phyloP scores from a whole-genome alignment of 2,888 invertebrate species.

The Sinhomidia bicolor region DNA sequence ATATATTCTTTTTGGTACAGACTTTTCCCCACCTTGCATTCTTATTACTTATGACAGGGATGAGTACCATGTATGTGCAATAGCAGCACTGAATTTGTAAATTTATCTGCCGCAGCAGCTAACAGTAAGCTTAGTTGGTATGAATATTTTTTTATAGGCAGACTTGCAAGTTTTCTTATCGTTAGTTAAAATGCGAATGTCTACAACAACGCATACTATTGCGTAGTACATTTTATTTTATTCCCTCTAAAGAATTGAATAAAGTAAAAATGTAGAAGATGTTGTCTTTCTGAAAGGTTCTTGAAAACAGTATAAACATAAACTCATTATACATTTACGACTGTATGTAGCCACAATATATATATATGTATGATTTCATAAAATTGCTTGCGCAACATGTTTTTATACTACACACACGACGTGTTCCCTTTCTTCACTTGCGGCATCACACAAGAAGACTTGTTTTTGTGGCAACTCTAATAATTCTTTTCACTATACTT shows the following conservation, averaged over 20 bases:
- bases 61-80: background rate
- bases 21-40: slow-evolving; percentile 7
- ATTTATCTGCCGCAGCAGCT: background rate
- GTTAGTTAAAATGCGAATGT: background rate
- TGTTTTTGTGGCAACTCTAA: slow-evolving; percentile 23
- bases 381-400: slow-evolving; percentile 13
- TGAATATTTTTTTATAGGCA: no score
- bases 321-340: slow-evolving; percentile 25
- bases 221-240: background rate
- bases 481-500: slow-evolving; percentile 13
- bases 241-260: background rate
- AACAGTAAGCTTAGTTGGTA: no score
- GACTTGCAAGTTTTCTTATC: background rate
- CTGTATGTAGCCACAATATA: background rate
- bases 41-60: slow-evolving; percentile 11
- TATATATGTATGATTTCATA: background rate
- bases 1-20: slow-evolving; percentile 17
- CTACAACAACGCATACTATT: no score
- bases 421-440: slow-evolving; percentile 4
- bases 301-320: slow-evolving; percentile 19
- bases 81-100: background rate
- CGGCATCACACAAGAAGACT: slow-evolving; percentile 8
- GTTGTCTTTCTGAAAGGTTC: background rate
- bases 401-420: background rate
- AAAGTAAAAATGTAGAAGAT: background rate